Conservation (phyloP, 1,140 invertebrate genomes). For the Pseudomyrmex pallidus region DNA sequence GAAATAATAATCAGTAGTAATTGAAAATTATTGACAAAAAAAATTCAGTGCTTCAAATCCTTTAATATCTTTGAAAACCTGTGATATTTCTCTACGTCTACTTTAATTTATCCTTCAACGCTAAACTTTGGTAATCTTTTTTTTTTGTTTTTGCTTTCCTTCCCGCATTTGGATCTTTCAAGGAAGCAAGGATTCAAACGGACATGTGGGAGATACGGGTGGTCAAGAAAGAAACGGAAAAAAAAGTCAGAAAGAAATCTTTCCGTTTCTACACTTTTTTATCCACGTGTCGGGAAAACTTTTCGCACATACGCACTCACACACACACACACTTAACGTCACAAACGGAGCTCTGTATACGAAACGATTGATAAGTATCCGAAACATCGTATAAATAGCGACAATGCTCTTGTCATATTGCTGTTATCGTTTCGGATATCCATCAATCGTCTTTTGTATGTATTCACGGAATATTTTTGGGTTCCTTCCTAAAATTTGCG, state of each 20-base stretch:
- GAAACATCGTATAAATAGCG: no score
- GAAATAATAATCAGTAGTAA: no score
- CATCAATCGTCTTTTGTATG: no score
- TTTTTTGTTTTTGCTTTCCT: slow-evolving; percentile 55
- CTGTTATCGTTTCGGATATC: no score
- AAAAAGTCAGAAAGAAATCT: slow-evolving; percentile 31
- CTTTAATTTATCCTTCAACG: neutral
- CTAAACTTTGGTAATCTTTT: slow-evolving; percentile 51
- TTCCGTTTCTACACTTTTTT: slow-evolving; percentile 17
- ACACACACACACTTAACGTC: neutral
- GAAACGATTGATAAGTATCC: no score
- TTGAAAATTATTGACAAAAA: no score
- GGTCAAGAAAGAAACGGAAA: slow-evolving; percentile 41
- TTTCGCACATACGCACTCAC: neutral
- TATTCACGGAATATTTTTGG: no score
- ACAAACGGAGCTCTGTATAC: neutral
- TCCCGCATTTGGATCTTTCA: slow-evolving; percentile 19
- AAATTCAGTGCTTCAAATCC: no score
- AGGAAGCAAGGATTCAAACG: slow-evolving; percentile 62
- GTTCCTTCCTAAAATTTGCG: no score
- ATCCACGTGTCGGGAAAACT: neutral
- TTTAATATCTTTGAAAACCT: no score
- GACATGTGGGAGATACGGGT: slow-evolving; percentile 9
- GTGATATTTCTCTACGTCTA: no score
- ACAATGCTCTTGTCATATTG: no score